These are phyloP conservation scores for Ataeniobius toweri DNA, from an alignment of 2,797 vertebrate species.

Conservation along the genomic window DNA sequence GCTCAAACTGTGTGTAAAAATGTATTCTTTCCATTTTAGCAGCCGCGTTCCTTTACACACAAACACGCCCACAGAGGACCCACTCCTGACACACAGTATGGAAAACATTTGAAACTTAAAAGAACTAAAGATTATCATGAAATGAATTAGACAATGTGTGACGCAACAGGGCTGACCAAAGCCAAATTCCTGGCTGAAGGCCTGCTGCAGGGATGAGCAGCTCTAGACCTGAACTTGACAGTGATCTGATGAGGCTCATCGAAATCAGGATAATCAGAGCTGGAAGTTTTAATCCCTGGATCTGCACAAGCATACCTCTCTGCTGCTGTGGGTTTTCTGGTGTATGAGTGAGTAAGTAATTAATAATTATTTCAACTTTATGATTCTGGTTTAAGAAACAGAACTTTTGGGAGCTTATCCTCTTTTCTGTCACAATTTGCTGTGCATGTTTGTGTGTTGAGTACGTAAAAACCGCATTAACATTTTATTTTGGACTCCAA, in stretches of 20 bases:
- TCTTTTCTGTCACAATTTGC: too few species aligned
- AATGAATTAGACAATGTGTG: slow-evolving; percentile 23
- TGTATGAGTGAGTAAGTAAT: not conserved
- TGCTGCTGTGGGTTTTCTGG: not conserved
- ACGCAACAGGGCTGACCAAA: not conserved
- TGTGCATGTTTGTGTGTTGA: too few species aligned
- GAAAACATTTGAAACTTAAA: slow-evolving; percentile 20
- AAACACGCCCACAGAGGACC: slow-evolving; percentile 24
- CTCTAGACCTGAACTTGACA: slow-evolving; percentile 18
- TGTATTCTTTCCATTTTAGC: slow-evolving; percentile 52
- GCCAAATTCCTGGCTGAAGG: slow-evolving; percentile 16
- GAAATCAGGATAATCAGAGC: slow-evolving; percentile 37
- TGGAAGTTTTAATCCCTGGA: slow-evolving; percentile 13
- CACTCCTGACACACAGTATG: slow-evolving; percentile 27
- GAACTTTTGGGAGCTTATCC: too few species aligned
- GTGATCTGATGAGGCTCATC: slow-evolving; percentile 38
- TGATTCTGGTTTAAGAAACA: too few species aligned
- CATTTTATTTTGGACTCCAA: too few species aligned
- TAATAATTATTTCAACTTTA: not conserved
- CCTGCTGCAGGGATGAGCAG: not conserved
- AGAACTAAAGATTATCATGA: slow-evolving; percentile 45
- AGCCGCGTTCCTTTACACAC: slow-evolving; percentile 50
- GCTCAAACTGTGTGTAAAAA: slow-evolving; percentile 38
- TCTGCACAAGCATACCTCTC: not conserved
- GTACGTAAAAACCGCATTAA: too few species aligned